Percentiles rank a stretch among this genome's conserved stretches.
phyloP scores from a whole-genome alignment of 2,113 vertebrate genomes.

The Alouatta palliata region DNA sequence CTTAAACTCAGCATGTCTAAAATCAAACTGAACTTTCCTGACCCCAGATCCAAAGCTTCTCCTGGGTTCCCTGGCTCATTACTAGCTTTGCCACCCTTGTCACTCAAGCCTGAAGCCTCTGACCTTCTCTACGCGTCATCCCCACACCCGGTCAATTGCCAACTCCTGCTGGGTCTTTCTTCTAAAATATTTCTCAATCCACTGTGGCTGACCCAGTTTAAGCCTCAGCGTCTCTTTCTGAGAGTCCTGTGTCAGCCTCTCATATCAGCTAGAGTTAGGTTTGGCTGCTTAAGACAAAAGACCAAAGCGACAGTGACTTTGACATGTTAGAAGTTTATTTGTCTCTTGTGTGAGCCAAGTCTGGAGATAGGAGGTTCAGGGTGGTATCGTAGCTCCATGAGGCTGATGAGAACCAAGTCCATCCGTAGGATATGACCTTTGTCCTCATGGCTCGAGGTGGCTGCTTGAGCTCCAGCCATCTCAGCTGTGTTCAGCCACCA shows the following conservation, averaged over 20 bases:
- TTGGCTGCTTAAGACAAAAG: neutral
- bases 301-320: neutral
- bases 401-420: neutral
- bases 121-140: neutral
- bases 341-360: neutral
- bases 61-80: neutral
- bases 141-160: neutral
- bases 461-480: neutral
- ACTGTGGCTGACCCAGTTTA: neutral
- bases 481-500: neutral
- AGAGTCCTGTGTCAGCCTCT: neutral
- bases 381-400: neutral
- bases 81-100: neutral
- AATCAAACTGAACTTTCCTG: neutral
- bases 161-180: neutral
- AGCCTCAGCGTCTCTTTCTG: neutral
- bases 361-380: neutral
- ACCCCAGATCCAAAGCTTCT: neutral
- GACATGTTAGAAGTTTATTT: neutral
- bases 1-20: neutral
- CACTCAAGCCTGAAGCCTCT: slow-evolving; percentile 45
- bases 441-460: neutral
- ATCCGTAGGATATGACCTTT: neutral
- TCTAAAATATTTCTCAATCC: neutral
- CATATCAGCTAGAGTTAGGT: neutral